phyloP scores from a whole-genome alignment of 2,888 invertebrate species.

The Calliphora vomitoria region DNA sequence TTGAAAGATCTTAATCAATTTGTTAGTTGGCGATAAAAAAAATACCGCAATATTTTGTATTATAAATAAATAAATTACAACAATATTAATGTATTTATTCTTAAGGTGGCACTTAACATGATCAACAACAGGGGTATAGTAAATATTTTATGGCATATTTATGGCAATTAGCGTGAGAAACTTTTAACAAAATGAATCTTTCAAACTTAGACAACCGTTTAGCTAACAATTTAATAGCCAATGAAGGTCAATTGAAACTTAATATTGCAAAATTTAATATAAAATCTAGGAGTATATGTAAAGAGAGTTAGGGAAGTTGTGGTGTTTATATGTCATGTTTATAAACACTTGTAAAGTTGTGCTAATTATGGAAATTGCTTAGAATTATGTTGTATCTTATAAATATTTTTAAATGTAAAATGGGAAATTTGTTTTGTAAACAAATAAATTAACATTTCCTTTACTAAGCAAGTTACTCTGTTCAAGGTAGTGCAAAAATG shows the following conservation, averaged over 20 bases:
- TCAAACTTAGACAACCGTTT: not conserved
- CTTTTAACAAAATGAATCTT: constrained; percentile 14
- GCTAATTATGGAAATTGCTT: not conserved
- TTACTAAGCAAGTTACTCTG: too few relatives aligned
- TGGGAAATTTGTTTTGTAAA: too few relatives aligned
- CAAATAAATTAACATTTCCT: too few relatives aligned
- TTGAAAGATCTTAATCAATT: constrained; percentile 45
- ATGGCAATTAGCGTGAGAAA: constrained; percentile 66
- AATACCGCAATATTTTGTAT: constrained; percentile 10
- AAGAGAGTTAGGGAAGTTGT: not conserved
- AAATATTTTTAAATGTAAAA: too few relatives aligned
- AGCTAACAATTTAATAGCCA: constrained; percentile 22
- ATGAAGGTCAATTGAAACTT: constrained; percentile 41
- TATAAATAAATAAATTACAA: constrained; percentile 45
- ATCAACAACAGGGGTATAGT: constrained; percentile 38
- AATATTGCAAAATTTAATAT: not conserved
- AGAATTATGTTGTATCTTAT: too few relatives aligned
- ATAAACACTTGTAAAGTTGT: constrained; percentile 16
- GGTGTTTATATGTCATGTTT: not conserved
- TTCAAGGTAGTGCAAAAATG: too few relatives aligned
- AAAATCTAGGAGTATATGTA: not conserved
- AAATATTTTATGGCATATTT: constrained; percentile 39
- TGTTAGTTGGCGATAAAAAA: constrained; percentile 6
- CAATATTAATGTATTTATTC: constrained; percentile 46
- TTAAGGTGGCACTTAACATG: constrained; percentile 60